phyloP scores from a whole-genome alignment of 2,888 invertebrate genomes.

The Plutella xylostella region DNA sequence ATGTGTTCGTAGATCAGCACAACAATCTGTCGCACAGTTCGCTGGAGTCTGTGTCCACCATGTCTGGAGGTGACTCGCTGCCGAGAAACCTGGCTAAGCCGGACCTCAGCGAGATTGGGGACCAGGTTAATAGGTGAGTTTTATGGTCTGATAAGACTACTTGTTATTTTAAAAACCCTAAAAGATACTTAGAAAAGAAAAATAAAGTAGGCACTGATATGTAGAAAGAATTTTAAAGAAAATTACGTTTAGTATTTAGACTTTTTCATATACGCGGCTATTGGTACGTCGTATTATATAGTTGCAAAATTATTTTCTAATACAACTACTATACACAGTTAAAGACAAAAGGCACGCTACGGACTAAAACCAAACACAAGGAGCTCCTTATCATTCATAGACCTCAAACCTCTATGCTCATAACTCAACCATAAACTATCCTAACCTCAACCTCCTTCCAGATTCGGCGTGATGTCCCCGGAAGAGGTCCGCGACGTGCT shows the following conservation, averaged over 20 bases:
- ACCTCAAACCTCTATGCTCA: neutral
- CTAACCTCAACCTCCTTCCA: constrained; percentile 20
- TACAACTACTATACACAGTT: too few species aligned
- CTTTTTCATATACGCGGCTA: neutral
- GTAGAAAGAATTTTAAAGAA: neutral
- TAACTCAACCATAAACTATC: too few species aligned
- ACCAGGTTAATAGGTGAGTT: constrained; percentile 61
- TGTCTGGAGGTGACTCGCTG: constrained; percentile 71
- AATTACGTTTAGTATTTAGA: neutral
- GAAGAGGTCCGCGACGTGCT: constrained; percentile 90
- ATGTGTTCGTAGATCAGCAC: constrained; percentile 59
- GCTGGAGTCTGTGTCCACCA: constrained; percentile 80
- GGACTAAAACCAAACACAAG: too few species aligned
- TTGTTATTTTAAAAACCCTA: neutral
- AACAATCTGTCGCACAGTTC: constrained; percentile 83
- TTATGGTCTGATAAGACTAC: too few species aligned
- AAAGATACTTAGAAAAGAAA: neutral
- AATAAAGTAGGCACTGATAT: neutral
- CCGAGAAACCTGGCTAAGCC: constrained; percentile 48
- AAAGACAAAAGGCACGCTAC: too few species aligned
- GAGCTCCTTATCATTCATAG: too few species aligned
- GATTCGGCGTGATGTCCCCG: constrained; percentile 68
- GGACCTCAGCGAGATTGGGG: constrained; percentile 58
- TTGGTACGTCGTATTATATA: too few species aligned
- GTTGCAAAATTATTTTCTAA: too few species aligned